Percentiles rank a stretch among this genome's conserved stretches.
Conservation (phyloP, 1,140 invertebrate species). For the Drosophila ogumai region DNA sequence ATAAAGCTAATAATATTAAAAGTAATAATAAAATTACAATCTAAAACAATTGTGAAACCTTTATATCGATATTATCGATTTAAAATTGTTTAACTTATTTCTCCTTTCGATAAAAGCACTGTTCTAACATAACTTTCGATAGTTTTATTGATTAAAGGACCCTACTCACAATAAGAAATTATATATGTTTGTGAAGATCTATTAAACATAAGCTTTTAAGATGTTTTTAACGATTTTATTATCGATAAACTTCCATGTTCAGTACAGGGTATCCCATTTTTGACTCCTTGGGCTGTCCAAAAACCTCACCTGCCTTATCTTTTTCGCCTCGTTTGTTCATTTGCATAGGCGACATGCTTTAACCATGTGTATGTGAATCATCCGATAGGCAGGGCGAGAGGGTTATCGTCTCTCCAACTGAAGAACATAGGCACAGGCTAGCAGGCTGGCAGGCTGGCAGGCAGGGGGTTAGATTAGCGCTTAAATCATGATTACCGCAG, state of each 20-base stretch:
- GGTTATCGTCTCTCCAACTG: background rate
- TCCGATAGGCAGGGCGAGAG: conserved; percentile 1
- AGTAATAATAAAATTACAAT: no score
- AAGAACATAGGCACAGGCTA: background rate
- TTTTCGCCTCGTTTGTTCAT: conserved; percentile 8
- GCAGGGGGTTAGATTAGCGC: conserved; percentile 56
- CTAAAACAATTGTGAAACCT: no score
- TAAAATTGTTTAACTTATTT: no score
- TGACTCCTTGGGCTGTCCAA: background rate
- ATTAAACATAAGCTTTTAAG: no score
- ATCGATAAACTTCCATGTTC: background rate
- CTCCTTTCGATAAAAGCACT: no score
- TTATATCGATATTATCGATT: no score
- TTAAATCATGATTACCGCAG: conserved; percentile 75
- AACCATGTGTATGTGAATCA: background rate
- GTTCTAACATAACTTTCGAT: no score
- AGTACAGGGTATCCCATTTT: background rate
- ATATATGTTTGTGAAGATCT: no score
- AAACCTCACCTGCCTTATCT: conserved; percentile 8
- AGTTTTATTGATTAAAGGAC: no score
- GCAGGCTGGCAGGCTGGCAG: background rate
- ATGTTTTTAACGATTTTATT: no score
- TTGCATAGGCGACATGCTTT: conserved; percentile 15
- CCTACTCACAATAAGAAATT: no score
- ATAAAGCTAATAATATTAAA: no score